phyloP scores from a whole-genome alignment of 2,797 vertebrate species.

The Pangasius macronema region DNA sequence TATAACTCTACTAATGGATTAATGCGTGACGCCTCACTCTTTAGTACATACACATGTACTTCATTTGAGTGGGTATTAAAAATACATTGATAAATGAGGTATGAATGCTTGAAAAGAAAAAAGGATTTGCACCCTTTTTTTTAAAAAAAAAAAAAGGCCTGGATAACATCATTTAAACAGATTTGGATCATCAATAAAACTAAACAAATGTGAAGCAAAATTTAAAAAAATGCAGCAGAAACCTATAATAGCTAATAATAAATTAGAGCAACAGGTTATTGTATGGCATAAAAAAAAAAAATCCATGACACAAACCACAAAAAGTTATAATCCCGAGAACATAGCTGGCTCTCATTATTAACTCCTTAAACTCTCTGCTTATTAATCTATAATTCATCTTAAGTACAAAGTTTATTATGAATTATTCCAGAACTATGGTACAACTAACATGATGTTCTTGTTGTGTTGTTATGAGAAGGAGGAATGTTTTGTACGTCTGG shows the following conservation, averaged over 20 bases:
- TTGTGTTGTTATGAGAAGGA: neutral
- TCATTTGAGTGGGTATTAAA: constrained; percentile 37
- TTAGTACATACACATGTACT: constrained; percentile 29
- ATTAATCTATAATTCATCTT: constrained; percentile 1
- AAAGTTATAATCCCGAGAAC: neutral
- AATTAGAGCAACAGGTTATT: neutral
- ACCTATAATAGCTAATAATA: neutral
- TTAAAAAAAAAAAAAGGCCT: too few relatives aligned
- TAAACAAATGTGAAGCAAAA: neutral
- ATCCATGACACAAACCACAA: neutral
- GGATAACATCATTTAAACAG: neutral
- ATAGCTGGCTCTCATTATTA: neutral
- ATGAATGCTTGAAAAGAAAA: constrained; percentile 25
- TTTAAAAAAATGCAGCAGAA: neutral
- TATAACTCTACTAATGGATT: constrained; percentile 58
- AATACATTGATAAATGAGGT: constrained; percentile 41
- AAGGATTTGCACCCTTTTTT: neutral
- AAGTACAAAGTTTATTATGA: neutral
- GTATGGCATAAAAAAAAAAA: neutral
- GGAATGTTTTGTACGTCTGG: neutral
- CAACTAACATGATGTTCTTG: neutral
- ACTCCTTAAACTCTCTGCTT: constrained; percentile 1
- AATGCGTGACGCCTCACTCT: constrained; percentile 39
- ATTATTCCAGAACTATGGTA: neutral
- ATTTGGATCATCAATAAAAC: neutral